Percentiles rank a stretch among this genome's conserved stretches.
Conservation (phyloP, 2,797 vertebrate genomes). For the Saxicola maurus region DNA sequence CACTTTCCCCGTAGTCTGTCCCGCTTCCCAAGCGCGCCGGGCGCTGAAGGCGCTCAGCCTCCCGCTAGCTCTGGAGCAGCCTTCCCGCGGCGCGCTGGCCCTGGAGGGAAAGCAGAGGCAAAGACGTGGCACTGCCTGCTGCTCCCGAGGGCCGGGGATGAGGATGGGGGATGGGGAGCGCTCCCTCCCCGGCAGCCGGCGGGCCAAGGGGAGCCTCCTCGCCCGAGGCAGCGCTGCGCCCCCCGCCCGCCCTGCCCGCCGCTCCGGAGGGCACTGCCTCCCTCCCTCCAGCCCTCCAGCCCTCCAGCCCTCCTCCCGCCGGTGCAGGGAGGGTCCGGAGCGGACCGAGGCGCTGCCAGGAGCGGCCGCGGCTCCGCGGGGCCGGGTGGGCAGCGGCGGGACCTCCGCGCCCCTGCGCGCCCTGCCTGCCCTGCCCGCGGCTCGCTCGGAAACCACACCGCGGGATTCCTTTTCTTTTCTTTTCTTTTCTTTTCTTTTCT, state of each 20-base stretch:
- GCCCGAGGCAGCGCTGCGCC: background rate
- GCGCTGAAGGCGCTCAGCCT: background rate
- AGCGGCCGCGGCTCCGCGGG: background rate
- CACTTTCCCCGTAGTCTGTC: background rate
- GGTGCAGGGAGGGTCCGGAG: rapidly evolving
- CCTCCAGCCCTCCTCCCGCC: background rate
- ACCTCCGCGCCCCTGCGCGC: background rate
- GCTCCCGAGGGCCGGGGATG: background rate
- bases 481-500: too few relatives aligned
- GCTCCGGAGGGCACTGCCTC: background rate
- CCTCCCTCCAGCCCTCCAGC: background rate
- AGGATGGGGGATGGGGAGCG: background rate
- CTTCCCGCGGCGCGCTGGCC: background rate
- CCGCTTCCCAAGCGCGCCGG: background rate
- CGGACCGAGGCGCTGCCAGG: rapidly evolving
- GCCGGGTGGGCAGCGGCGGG: background rate
- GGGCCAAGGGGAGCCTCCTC: rapidly evolving
- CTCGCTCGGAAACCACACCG: too few relatives aligned
- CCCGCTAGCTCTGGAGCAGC: background rate
- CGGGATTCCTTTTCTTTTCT: too few relatives aligned
- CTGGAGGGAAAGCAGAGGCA: background rate
- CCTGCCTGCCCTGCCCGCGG: too few relatives aligned
- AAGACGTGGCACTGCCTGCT: background rate
- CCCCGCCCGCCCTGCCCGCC: background rate
- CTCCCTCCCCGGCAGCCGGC: background rate